Evolutionary conservation across 2,113 vertebrate genomes (phyloP).

Genomic region (Cranoglanis bouderius): DNA sequence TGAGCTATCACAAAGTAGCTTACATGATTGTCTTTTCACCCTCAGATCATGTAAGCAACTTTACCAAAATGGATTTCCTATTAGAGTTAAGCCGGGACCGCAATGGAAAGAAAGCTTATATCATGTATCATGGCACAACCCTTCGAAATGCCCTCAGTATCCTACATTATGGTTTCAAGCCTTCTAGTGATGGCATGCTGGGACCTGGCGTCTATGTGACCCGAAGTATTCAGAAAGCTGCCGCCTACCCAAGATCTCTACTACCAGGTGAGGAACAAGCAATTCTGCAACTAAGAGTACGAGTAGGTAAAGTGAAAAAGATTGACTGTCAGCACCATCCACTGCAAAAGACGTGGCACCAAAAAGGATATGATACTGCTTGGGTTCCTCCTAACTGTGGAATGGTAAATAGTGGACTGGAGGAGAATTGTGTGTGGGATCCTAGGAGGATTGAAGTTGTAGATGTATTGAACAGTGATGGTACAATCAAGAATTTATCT

Average conservation of each 20-base stretch:
- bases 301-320: conserved; percentile 49
- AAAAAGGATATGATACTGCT: conserved; percentile 47
- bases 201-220: conserved; percentile 22
- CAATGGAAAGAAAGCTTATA: neutral
- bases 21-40: neutral
- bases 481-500: neutral
- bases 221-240: conserved; percentile 25
- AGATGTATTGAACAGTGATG: conserved; percentile 1
- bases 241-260: neutral
- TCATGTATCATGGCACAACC: conserved; percentile 28
- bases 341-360: conserved; percentile 41
- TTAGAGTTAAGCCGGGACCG: neutral
- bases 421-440: conserved; percentile 49
- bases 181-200: neutral
- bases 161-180: neutral
- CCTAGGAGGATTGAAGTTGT: conserved; percentile 26
- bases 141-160: neutral
- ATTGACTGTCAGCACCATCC: conserved; percentile 39
- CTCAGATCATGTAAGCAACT: neutral
- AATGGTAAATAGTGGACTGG: conserved; percentile 44
- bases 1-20: neutral
- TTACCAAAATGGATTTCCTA: neutral
- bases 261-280: neutral
- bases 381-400: conserved; percentile 55
- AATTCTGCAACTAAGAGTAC: conserved; percentile 42